Conservation (phyloP, 2,797 vertebrate species). For the Macroramphosus scolopax region DNA sequence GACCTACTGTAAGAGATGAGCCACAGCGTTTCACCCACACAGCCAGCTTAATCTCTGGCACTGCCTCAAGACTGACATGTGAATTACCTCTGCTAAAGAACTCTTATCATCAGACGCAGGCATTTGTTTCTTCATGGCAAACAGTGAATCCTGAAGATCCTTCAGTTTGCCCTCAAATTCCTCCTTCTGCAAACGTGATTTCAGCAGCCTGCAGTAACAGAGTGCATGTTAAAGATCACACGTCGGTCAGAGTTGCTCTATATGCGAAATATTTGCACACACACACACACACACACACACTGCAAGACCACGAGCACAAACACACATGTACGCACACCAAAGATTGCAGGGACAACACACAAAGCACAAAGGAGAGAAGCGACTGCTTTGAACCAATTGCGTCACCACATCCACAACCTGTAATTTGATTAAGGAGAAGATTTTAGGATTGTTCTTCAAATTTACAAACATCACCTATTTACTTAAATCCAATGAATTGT, state of each 20-base stretch:
- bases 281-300: constrained; percentile 16
- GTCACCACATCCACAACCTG: constrained; percentile 26
- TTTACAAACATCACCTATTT: not conserved
- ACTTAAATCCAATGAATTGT: constrained; percentile 8
- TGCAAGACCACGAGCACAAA: constrained; percentile 6
- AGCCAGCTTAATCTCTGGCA: constrained; percentile 30
- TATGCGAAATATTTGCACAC: not conserved
- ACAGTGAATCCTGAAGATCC: constrained; percentile 73
- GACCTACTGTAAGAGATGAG: constrained; percentile 13
- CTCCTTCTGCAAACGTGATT: constrained; percentile 83
- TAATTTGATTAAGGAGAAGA: no score
- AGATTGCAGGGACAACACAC: constrained; percentile 7
- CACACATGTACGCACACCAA: not conserved
- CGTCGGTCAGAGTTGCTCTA: not conserved
- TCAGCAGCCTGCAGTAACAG: constrained; percentile 78
- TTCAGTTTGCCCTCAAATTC: constrained; percentile 82
- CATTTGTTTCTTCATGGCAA: constrained; percentile 66
- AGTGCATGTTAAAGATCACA: constrained; percentile 14
- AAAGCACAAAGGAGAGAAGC: constrained; percentile 14
- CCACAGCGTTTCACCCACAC: constrained; percentile 50
- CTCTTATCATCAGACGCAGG: constrained; percentile 54
- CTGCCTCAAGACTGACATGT: constrained; percentile 7
- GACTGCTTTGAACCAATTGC: not conserved
- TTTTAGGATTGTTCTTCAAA: no score
- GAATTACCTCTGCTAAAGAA: constrained; percentile 75